A percentile compares a stretch with the other conserved stretches of the same genome.
Conservation (phyloP, 2,888 invertebrate species). For the Drosophila robusta region DNA sequence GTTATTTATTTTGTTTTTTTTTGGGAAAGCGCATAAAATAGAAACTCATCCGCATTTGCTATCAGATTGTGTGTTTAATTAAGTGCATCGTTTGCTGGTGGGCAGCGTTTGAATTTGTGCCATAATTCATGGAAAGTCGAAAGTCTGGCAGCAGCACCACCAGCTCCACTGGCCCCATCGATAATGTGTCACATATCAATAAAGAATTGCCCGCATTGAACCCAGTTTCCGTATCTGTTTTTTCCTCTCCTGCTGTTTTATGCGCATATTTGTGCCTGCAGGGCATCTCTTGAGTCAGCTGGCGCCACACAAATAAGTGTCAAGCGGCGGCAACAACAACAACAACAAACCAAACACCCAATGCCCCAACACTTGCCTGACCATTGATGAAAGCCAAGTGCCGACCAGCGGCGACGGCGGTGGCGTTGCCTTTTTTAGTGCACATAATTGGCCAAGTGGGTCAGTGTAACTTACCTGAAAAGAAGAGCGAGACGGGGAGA, state of each 20-base stretch:
- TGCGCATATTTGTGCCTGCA: conserved; percentile 49
- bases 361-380: conserved; percentile 45
- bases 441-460: conserved; percentile 69
- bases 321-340: conserved; percentile 25
- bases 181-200: conserved; percentile 72
- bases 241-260: conserved; percentile 34
- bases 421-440: conserved; percentile 24
- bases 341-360: conserved; percentile 25
- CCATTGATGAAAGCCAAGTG: conserved; percentile 63
- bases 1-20: conserved; percentile 15
- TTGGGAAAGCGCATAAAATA: conserved; percentile 63
- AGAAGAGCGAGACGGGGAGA: conserved; percentile 30
- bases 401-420: conserved; percentile 23
- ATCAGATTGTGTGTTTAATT: conserved; percentile 59
- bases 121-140: conserved; percentile 63
- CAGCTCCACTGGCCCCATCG: conserved; percentile 21
- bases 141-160: conserved; percentile 30
- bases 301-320: conserved; percentile 54
- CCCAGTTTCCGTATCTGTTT: conserved; percentile 3
- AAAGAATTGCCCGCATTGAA: conserved; percentile 71
- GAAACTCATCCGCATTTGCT: conserved; percentile 54
- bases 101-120: conserved; percentile 56
- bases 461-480: conserved; percentile 73
- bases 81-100: conserved; percentile 58
- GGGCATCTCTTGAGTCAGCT: conserved; percentile 43